Base-by-base conservation (phyloP, 2,888 invertebrate genomes). In the Apodemia zela region DNA sequence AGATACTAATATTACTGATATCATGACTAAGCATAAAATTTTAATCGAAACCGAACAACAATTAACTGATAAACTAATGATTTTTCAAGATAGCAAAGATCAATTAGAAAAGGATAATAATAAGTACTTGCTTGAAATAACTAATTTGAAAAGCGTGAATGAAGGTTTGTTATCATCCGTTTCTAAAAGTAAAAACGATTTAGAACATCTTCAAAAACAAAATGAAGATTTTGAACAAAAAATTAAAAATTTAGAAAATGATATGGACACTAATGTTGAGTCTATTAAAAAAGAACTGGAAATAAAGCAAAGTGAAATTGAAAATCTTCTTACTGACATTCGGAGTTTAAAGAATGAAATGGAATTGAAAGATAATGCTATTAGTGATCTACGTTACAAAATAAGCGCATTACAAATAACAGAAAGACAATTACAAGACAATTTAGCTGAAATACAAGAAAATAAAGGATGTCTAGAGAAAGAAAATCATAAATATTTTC, bases 1-100 rank as follows among this genome's bases (percentile, higher is more conserved):
- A 65, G 65, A 74, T 38, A 62, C 49, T n/a, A 69, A 69, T 18
- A 77, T 85, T 11, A 75, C 73, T 68, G 75, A 75, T 61, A 67
- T 85, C 49, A 63, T 76, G 11, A 18, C 13, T 15, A 51, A 51
- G 21, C 15, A 8, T 18, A 21, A 18, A 5, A 6, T 13, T 21
- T 51, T 51, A 11, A 18, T 51, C 2, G 21, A 21, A 25, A 51
- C 10, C 13, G 51, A 51, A 21, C 25, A 51, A 15, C 18, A 51
- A 6, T 13, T 51, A 5, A 25, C 13, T 21, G 13, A 21, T 18
- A 51, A 51, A 8, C 4, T 51, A 21, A 11, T 15, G 6, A 8
- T 6, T 25, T 13, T 51, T 45, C 54, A 72, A 59, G 77, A 80
- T 64, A 80, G 79, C 59, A 69, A 65, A 29, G 65, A 74, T 60